Conservation (phyloP, 2,888 invertebrate genomes). For the Pandemis corylana region DNA sequence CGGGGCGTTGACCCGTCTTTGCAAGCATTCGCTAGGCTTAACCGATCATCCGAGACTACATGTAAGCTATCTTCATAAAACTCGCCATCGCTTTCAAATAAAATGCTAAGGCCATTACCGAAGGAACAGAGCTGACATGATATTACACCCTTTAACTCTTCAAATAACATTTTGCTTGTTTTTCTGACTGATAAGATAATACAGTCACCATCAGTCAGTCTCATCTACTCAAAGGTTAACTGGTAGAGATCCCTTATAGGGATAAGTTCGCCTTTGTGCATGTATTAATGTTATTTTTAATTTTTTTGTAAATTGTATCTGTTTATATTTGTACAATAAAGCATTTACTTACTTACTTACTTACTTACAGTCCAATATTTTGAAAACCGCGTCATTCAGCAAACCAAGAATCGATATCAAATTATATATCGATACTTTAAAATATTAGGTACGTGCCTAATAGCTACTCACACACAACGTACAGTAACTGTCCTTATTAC, state of each 20-base stretch:
- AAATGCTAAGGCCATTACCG: not conserved
- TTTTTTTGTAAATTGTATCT: too few species aligned
- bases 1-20: constrained; percentile 38
- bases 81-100: not conserved
- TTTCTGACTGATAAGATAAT: not conserved
- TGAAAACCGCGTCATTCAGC: not conserved
- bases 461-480: not conserved
- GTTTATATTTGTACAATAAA: too few species aligned
- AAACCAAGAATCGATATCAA: not conserved
- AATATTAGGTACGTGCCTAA: not conserved
- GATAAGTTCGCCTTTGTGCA: too few species aligned
- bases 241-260: too few species aligned
- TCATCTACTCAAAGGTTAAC: too few species aligned
- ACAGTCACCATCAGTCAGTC: too few species aligned
- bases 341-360: too few species aligned
- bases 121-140: not conserved
- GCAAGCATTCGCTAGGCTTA: constrained; percentile 23
- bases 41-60: constrained; percentile 23
- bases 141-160: not conserved
- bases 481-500: not conserved
- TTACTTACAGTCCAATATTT: not conserved
- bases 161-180: not conserved
- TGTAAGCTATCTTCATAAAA: constrained; percentile 25
- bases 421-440: not conserved
- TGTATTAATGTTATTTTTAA: too few species aligned